Base-by-base conservation (phyloP, 2,888 invertebrate species). In the Cartodere bifasciata region DNA sequence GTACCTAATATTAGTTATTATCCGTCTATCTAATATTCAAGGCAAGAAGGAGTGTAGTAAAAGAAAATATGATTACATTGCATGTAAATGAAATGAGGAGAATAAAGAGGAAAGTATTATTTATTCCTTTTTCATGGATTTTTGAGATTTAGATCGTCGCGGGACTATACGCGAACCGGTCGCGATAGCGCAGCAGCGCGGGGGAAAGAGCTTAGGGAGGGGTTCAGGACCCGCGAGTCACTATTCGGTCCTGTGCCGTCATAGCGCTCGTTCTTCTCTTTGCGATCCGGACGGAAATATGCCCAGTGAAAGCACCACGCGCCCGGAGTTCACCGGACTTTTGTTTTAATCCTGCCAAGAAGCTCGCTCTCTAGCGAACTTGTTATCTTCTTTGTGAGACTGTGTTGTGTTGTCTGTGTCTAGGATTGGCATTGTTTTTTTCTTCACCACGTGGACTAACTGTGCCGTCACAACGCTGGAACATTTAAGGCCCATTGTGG, bases 101-200 rank as follows among this genome's bases (percentile, higher is more conserved):
- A n/a, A n/a, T n/a, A n/a, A n/a, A 41, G 43, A 39, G 47, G 41
- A 46, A 43, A 47, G 49, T 56, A 59, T 58, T 60, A 60, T 62
- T 61, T 59, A 60, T 60, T 60, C 59, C 56, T 58, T 60, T 58
- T 62, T 57, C 60, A 60, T 60, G 58, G 60, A 60, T 61, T 60
- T 61, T 60, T 59, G 60, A 58, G 58, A 60, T 60, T 59, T 54
- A 53, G 53, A 58, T 58, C 63, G 61, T 58, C 63, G 63, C 63
- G 62, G 61, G 62, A 51, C 62, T 47, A 44, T 48, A 30, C 45
- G 26, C 23, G 37, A 45, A 52, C 37, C 33, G 46, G 38, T 37
- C 36, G 29, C 39, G 47, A 48, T 47, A 51, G 59, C 62, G 61
- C 61, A 62, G 48, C 46, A 42, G 46, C 44, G 42, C 45, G 51